Evolutionary conservation across 2,888 invertebrate species (phyloP).

Genomic region (Chaitophorus viminalis): DNA sequence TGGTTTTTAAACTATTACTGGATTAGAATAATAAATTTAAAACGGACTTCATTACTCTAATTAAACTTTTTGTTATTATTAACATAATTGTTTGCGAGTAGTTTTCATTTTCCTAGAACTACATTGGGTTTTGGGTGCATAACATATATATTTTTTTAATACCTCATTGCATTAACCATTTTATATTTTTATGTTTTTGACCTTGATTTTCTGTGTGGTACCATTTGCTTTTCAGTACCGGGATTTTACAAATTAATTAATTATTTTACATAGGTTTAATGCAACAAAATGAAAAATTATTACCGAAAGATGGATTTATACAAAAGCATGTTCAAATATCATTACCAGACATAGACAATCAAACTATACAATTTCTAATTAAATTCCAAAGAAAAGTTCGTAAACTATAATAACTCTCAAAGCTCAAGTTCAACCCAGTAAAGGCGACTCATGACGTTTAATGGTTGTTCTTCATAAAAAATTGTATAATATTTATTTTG

Average conservation of each 20-base stretch:
- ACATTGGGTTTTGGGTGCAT: conserved; percentile 15
- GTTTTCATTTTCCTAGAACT: conserved; percentile 38
- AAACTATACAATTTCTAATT: conserved; percentile 1
- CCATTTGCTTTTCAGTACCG: conserved; percentile 42
- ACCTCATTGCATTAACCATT: conserved; percentile 19
- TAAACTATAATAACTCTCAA: conserved; percentile 6
- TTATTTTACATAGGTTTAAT: conserved; percentile 25
- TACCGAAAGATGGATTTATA: neutral
- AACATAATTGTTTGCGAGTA: neutral
- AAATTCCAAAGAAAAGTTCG: conserved; percentile 34
- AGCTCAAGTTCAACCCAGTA: neutral
- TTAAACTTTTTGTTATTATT: neutral
- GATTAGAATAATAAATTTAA: neutral
- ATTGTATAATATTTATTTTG: too few species aligned
- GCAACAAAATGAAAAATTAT: conserved; percentile 22
- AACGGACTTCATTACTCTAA: neutral
- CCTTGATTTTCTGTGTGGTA: conserved; percentile 43
- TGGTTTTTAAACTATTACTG: neutral
- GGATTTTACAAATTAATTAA: conserved; percentile 40
- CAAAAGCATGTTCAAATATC: conserved; percentile 23
- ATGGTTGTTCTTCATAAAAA: neutral
- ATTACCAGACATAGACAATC: neutral
- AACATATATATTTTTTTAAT: conserved; percentile 31
- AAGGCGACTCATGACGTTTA: neutral
- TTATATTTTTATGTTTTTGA: conserved; percentile 29